These are phyloP conservation scores for Pelagia noctiluca DNA, from an alignment of 30 jellyfish, hydroid and myxozoan genomes.

Conservation along the genomic window DNA sequence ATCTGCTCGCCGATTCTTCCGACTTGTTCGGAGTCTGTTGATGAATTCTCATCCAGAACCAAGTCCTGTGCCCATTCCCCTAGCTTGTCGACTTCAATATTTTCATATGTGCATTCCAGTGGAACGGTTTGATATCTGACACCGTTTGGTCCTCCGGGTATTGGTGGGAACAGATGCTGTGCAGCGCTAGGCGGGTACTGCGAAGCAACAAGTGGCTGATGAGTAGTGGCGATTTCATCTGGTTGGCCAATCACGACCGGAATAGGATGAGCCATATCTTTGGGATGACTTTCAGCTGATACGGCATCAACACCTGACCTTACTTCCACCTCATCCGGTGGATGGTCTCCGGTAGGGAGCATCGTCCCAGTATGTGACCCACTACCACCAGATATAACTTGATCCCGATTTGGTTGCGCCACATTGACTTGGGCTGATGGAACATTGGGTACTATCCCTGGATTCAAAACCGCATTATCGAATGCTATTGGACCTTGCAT, in stretches of 20 bases:
- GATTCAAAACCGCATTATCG: no score
- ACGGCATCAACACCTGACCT: no score
- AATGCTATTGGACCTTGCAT: no score
- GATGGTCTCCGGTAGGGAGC: no score
- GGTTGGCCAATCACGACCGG: background rate
- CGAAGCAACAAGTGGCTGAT: background rate
- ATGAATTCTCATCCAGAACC: background rate
- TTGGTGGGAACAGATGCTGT: background rate
- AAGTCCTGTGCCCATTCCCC: background rate
- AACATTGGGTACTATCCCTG: no score
- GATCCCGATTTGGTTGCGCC: no score
- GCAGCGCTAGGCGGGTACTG: background rate
- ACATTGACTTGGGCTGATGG: no score
- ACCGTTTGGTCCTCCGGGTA: conserved; percentile 3
- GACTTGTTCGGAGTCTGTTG: conserved; percentile 10
- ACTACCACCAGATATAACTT: no score
- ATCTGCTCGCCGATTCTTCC: conserved; percentile 76
- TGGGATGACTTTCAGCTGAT: background rate
- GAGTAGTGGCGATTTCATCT: background rate
- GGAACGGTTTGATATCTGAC: no score
- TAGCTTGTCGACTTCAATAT: background rate
- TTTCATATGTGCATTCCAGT: conserved; percentile 21
- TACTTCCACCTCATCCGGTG: no score
- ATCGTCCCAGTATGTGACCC: no score
- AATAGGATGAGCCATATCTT: background rate